Evolutionary conservation across 1,140 invertebrate genomes (phyloP), one percentile per base, ranked within the genome.

Genomic region (Trichonephila clavata): DNA sequence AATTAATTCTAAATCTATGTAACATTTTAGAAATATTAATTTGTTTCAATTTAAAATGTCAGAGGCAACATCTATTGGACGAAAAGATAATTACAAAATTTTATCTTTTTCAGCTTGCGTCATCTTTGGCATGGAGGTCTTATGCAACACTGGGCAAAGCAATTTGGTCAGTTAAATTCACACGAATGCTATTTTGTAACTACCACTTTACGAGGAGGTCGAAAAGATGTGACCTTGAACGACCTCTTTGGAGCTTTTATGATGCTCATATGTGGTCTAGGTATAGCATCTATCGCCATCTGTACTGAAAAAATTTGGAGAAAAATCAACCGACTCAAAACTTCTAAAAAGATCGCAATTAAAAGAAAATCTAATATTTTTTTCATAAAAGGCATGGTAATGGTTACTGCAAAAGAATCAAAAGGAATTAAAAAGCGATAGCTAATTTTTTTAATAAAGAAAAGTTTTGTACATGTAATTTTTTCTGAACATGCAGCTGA

Each of bases 241-340:
- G 96, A 98, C 95, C 98, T 98, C 98, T 98, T 98, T 95, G 98
- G 98, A 43, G 98, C 97, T 86, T 98, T 98, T 96, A 98, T 98
- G 94, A 97, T 98, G 0, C 95, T 98, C 3, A 97, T 97, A 93
- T 95, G 98, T 39, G 97, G 98, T 97, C 61, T 94, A 20, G 20
- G 24, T 27, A 63, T 91, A 13, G 43, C 94, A 3, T 32, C 8
- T 18, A 2, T 68, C 39, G 65, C 83, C 2, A 68, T 90, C 7
- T 84, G 60, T 2, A 27, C 39, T 1, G 93, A 94, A 71, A n/a
- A 43, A 18, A 1, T 50, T 1, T 93, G 92, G 92, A 60, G 39
- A 18, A 50, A 27, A 50, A 21, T 61, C 10, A 60, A 71, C 21
- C 21, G 24, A 61, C 7, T 32, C 63, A 7, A 20, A 18, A 14